Evolutionary conservation across 2,113 vertebrate species (phyloP).

Genomic region (Trachemys scripta): DNA sequence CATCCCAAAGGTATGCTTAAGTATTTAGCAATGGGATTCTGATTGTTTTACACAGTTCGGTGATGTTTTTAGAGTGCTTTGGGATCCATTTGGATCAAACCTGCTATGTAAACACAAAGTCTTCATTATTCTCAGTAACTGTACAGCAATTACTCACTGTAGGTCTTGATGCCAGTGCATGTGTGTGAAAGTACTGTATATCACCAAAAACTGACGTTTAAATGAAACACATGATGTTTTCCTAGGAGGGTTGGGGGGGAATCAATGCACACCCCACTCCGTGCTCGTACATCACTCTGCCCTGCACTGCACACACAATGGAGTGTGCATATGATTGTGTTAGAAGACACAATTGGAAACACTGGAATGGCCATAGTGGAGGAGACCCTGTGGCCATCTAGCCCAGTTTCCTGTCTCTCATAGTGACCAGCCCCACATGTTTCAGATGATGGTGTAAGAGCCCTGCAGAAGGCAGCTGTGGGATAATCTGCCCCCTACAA

Average conservation of each 20-base stretch:
- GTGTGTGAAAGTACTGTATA: not conserved
- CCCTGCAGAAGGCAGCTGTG: not conserved
- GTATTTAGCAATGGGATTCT: not conserved
- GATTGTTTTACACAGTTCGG: not conserved
- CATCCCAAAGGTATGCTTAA: not conserved
- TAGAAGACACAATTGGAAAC: not conserved
- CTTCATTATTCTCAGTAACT: not conserved
- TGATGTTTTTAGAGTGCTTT: not conserved
- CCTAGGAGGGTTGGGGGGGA: not conserved
- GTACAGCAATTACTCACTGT: not conserved
- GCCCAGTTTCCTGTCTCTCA: not conserved
- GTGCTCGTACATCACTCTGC: no score
- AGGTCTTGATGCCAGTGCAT: not conserved
- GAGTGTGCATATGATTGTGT: not conserved
- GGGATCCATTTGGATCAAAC: not conserved
- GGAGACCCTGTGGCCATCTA: rapidly evolving
- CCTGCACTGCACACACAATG: not conserved
- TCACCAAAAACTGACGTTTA: not conserved
- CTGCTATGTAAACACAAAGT: not conserved
- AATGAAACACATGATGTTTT: not conserved
- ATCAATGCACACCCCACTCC: not conserved
- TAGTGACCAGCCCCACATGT: not conserved
- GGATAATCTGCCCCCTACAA: not conserved
- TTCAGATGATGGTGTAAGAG: not conserved
- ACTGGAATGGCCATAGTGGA: not conserved